These are phyloP conservation scores for Arctia plantaginis DNA, from an alignment of 2,888 invertebrate genomes.

Conservation along the genomic window DNA sequence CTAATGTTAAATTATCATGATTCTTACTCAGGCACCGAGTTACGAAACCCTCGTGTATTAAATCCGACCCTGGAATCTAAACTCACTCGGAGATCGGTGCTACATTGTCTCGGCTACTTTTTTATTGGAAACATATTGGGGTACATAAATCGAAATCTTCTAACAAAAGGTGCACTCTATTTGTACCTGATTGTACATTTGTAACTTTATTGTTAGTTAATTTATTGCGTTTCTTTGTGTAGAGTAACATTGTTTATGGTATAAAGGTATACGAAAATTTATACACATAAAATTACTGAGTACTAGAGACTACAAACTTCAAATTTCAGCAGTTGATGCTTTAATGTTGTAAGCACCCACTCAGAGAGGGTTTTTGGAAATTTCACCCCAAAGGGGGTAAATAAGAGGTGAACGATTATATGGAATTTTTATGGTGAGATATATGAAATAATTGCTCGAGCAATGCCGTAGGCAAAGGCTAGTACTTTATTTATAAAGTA, in stretches of 20 bases:
- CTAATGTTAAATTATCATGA: neutral
- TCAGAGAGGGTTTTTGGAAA: too few species aligned
- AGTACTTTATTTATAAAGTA: too few species aligned
- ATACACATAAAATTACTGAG: too few species aligned
- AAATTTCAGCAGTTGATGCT: too few species aligned
- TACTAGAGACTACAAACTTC: too few species aligned
- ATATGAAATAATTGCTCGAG: too few species aligned
- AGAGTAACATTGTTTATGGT: neutral
- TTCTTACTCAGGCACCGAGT: neutral
- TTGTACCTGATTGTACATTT: slow-evolving; percentile 37
- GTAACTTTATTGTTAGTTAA: slow-evolving; percentile 16
- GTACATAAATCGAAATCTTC: slow-evolving; percentile 58
- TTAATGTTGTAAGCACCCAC: too few species aligned
- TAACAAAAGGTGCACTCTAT: slow-evolving; percentile 54
- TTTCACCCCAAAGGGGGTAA: too few species aligned
- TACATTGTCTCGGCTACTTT: slow-evolving; percentile 57
- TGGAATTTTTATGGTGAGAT: too few species aligned
- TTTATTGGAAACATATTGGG: slow-evolving; percentile 61
- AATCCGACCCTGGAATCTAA: slow-evolving; percentile 37
- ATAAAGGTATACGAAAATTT: neutral
- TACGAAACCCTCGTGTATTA: neutral
- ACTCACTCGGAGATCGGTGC: slow-evolving; percentile 33
- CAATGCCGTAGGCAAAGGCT: too few species aligned
- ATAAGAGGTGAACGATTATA: too few species aligned
- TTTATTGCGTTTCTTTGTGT: slow-evolving; percentile 1